phyloP scores from a whole-genome alignment of 1,140 invertebrate genomes.

The Popillia japonica region DNA sequence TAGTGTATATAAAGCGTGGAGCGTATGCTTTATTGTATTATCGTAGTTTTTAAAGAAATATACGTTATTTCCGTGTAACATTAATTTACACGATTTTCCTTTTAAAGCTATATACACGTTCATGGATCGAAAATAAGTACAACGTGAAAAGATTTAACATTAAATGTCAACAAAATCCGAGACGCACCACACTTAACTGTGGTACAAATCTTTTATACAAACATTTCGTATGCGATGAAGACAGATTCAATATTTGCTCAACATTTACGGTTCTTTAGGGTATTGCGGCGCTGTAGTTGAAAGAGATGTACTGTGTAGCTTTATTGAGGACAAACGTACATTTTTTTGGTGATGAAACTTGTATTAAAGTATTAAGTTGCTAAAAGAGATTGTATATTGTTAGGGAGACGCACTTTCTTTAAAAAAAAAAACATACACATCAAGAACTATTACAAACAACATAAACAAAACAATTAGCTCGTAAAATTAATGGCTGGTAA shows the following conservation, averaged over 20 bases:
- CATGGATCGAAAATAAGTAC: too few relatives aligned
- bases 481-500: slow-evolving; percentile 26
- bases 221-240: neutral
- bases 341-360: neutral
- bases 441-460: neutral
- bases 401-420: neutral
- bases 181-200: neutral
- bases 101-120: neutral
- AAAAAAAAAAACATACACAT: neutral
- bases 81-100: neutral
- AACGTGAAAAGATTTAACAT: neutral
- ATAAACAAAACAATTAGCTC: slow-evolving; percentile 16
- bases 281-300: neutral
- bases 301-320: too few relatives aligned
- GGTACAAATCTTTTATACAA: neutral
- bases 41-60: too few relatives aligned
- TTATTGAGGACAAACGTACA: too few relatives aligned
- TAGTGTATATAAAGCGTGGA: neutral
- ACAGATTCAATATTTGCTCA: neutral
- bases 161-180: neutral
- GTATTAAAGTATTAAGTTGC: neutral
- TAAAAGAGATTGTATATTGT: neutral
- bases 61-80: neutral
- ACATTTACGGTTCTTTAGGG: neutral
- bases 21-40: too few relatives aligned